These are phyloP conservation scores for Engraulis encrasicolus DNA, from an alignment of 2,113 vertebrate species.

Conservation along the genomic window DNA sequence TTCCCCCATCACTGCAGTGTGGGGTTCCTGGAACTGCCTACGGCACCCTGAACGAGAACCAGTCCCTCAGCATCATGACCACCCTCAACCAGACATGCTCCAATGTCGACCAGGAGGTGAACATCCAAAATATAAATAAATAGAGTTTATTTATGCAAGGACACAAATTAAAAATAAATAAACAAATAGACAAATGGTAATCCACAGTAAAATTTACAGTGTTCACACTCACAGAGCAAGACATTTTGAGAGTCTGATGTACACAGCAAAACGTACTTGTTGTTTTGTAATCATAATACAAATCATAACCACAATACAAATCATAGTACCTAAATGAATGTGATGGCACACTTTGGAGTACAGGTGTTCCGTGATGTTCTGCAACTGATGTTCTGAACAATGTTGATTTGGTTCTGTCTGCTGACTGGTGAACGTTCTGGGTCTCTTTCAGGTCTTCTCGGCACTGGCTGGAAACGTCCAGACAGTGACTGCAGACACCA, in stretches of 20 bases:
- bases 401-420: neutral
- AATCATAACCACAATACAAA: too few species aligned
- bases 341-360: neutral
- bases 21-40: slow-evolving; percentile 29
- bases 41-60: slow-evolving; percentile 11
- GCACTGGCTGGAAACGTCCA: slow-evolving; percentile 23
- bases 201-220: too few species aligned
- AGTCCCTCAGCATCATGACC: slow-evolving; percentile 3
- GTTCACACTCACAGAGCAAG: too few species aligned
- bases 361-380: neutral
- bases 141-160: neutral
- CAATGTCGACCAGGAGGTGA: slow-evolving; percentile 33
- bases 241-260: too few species aligned
- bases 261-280: too few species aligned
- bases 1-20: slow-evolving; percentile 43
- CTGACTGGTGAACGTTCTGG: neutral
- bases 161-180: too few species aligned
- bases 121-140: neutral
- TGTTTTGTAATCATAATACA: too few species aligned
- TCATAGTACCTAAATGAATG: too few species aligned
- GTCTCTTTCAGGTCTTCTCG: slow-evolving; percentile 33
- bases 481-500: neutral
- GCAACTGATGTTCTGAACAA: too few species aligned
- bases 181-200: too few species aligned
- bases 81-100: slow-evolving; percentile 40